These are phyloP conservation scores for Drosophila erecta DNA, from an alignment of 1,140 invertebrate genomes.

Conservation along the genomic window DNA sequence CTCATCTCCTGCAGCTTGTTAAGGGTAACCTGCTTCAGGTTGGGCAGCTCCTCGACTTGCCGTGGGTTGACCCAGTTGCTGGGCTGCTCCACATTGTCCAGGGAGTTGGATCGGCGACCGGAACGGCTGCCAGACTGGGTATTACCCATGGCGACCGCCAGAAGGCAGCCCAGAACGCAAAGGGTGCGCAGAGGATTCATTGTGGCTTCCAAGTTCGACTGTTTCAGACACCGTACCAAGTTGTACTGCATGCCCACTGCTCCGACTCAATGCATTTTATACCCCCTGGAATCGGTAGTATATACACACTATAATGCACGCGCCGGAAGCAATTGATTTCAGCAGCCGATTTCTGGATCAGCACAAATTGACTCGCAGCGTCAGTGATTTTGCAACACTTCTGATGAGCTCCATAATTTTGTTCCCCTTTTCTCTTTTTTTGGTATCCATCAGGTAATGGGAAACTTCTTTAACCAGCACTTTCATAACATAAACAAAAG, in stretches of 20 bases:
- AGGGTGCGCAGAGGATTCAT: conserved; percentile 73
- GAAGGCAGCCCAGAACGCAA: conserved; percentile 64
- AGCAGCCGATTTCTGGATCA: conserved; percentile 14
- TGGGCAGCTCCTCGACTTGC: conserved; percentile 68
- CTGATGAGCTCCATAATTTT: conserved; percentile 6
- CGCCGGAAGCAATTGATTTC: conserved; percentile 45
- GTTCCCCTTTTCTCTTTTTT: not conserved
- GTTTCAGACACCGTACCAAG: conserved; percentile 51
- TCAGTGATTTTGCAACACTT: conserved; percentile 21
- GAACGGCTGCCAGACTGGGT: conserved; percentile 6
- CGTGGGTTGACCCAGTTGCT: conserved; percentile 65
- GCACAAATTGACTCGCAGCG: not conserved
- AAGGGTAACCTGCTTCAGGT: conserved; percentile 65
- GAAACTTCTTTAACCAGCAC: conserved; percentile 5
- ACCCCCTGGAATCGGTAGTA: conserved; percentile 4
- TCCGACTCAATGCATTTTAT: conserved; percentile 40
- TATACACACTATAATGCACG: conserved; percentile 25
- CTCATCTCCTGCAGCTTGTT: conserved; percentile 70
- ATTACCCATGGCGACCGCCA: conserved; percentile 48
- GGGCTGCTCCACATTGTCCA: conserved; percentile 55
- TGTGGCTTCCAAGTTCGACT: conserved; percentile 20
- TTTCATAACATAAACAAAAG: conserved; percentile 4
- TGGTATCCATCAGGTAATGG: not conserved
- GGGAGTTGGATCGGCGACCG: conserved; percentile 43
- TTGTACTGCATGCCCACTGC: conserved; percentile 50